Evolutionary conservation across 2,888 invertebrate genomes (phyloP).

Genomic region (Mythimna loreyi): DNA sequence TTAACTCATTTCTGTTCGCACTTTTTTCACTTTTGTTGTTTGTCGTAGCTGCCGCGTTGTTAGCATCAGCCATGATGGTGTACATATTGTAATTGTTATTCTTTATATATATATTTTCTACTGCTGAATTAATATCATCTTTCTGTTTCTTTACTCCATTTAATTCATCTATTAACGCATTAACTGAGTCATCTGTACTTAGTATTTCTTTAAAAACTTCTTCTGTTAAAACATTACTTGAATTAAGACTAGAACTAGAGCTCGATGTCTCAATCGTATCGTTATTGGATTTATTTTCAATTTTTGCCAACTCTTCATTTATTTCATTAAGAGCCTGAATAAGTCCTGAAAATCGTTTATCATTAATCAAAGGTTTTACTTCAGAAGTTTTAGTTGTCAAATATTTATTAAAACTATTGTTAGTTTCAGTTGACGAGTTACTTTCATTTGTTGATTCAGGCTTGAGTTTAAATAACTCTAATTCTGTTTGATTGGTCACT

Average conservation of each 20-base stretch:
- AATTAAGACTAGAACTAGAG: background rate
- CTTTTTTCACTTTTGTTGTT: background rate
- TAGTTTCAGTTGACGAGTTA: background rate
- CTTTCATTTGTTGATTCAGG: background rate
- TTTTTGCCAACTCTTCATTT: slow-evolving; percentile 3
- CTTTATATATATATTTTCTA: background rate
- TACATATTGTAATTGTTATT: background rate
- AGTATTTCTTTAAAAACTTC: background rate
- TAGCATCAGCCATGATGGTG: background rate
- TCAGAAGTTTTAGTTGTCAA: background rate
- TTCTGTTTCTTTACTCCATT: slow-evolving; percentile 11
- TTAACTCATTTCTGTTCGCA: background rate
- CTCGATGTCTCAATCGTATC: background rate
- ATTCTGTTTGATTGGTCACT: background rate
- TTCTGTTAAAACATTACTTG: background rate
- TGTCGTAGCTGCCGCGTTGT: background rate
- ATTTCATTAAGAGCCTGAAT: slow-evolving; percentile 9
- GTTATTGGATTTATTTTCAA: slow-evolving; percentile 4
- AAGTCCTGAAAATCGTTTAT: slow-evolving; percentile 4
- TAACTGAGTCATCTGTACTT: background rate
- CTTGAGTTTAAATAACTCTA: background rate
- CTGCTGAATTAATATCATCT: slow-evolving; percentile 1
- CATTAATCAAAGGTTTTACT: background rate
- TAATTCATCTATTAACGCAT: slow-evolving; percentile 11
- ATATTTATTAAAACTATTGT: background rate